Evolutionary conservation across 1,140 invertebrate genomes (phyloP), one percentile per base, ranked within the genome.

Genomic region (Pachyrhynchus sulphureomaculatus): DNA sequence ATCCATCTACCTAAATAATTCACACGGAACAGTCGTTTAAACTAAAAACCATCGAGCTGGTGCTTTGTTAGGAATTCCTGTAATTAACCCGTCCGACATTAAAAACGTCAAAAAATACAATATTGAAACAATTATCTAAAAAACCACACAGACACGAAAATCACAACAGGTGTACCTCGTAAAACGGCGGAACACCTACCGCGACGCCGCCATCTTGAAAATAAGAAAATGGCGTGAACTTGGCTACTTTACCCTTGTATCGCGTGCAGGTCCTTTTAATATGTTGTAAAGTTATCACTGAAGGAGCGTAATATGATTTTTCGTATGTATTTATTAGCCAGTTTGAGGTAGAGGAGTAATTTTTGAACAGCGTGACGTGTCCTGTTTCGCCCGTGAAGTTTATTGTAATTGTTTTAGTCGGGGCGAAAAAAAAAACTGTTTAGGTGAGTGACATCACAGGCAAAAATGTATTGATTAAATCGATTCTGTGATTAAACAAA

Each of bases 151-250:
- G 49, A 37, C 49, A 53, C 49, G 49, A 53, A 41, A 8, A 13
- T 37, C 34, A 18, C 49, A 41, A 39, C 49, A 24, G 49, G 49
- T 41, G 23, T 2, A 10, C n/a, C 34, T 53, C 49, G 49, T 53
- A 53, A 53, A 53, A 53, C 23, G 12, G 52, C 34, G 41, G 54
- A 51, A 56, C 57, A 15, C 62, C 62, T 41, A 68, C 59, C 37
- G 63, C 52, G 66, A 44, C 9, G 53, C 41, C 51, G 53, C 45
- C 61, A 34, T 47, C 49, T 41, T 58, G 49, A 53, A 65, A 62
- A 68, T 67, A 54, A 54, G 48, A 65, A 66, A 60, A 66, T 68
- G 66, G 63, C 66, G 66, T 68, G 66, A 66, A 68, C 42, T 32
- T 20, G 44, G 53, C 66, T 68, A 68, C 66, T 68, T 68, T 65